Percentiles rank a stretch among this genome's conserved stretches.
phyloP scores from a whole-genome alignment of 2,113 vertebrate genomes.

The Microtus oregoni region DNA sequence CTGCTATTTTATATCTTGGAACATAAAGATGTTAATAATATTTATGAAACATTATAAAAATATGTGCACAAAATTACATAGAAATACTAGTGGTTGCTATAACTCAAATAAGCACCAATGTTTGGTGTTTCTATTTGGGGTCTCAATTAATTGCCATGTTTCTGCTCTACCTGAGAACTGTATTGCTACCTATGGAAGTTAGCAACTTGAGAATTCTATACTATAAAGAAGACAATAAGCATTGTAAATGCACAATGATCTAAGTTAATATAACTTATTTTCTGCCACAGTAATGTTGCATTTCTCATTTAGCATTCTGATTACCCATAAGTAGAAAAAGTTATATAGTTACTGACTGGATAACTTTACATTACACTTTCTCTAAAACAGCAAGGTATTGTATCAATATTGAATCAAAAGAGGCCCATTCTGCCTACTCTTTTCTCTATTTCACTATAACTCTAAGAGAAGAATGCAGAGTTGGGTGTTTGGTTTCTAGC shows the following conservation, averaged over 20 bases:
- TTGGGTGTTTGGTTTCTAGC: neutral
- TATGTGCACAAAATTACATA: neutral
- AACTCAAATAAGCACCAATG: slow-evolving; percentile 18
- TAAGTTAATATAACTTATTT: neutral
- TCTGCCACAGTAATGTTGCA: neutral
- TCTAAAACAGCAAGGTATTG: neutral
- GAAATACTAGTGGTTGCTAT: neutral
- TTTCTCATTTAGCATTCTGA: slow-evolving; percentile 33
- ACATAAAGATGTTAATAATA: slow-evolving; percentile 15
- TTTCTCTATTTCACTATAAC: slow-evolving; percentile 31
- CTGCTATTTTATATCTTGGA: slow-evolving; percentile 45
- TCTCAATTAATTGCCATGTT: neutral
- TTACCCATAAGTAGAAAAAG: neutral
- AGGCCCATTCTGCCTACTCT: neutral
- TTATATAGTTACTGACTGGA: neutral
- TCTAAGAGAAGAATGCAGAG: neutral
- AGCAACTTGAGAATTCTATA: slow-evolving; percentile 12
- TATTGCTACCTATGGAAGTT: neutral
- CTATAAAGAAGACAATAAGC: neutral
- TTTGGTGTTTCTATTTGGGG: neutral
- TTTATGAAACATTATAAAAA: slow-evolving; percentile 53
- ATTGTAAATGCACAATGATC: neutral
- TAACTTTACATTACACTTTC: neutral
- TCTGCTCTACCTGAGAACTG: slow-evolving; percentile 4
- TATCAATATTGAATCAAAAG: slow-evolving; percentile 17